phyloP scores from a whole-genome alignment of 1,140 invertebrate genomes.

The Lasaia peninsularis region DNA sequence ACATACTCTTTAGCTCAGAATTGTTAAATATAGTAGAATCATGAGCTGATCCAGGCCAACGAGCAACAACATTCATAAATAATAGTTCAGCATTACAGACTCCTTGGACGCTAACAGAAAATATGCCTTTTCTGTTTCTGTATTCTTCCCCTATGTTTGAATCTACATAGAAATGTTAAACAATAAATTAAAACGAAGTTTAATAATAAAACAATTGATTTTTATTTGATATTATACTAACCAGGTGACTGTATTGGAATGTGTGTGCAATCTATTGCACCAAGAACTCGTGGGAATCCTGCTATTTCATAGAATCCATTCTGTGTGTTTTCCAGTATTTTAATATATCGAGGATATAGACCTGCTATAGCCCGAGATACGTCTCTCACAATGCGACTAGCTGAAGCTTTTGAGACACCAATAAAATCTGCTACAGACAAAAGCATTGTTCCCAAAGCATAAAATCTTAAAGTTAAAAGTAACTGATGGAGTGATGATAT shows the following conservation, averaged over 20 bases:
- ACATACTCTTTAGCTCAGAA: no score
- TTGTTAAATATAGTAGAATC: no score
- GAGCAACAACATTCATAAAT: no score
- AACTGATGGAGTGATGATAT: conserved; percentile 28
- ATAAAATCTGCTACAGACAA: conserved; percentile 34
- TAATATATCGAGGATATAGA: conserved; percentile 29
- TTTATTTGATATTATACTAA: no score
- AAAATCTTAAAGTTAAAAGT: conserved; percentile 33
- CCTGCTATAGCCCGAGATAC: conserved; percentile 28
- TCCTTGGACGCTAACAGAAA: no score
- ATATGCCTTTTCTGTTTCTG: no score
- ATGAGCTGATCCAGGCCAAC: no score
- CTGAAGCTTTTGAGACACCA: conserved; percentile 32
- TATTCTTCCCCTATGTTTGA: no score
- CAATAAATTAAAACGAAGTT: no score
- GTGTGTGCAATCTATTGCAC: conserved; percentile 63
- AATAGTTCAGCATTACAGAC: no score
- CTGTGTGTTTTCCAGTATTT: conserved; percentile 17
- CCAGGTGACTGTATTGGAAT: conserved; percentile 42
- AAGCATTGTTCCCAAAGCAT: conserved; percentile 38
- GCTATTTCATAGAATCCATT: conserved; percentile 25
- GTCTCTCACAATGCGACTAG: conserved; percentile 23
- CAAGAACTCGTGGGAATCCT: conserved; percentile 54
- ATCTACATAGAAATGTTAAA: no score
- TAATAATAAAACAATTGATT: no score